Percentiles rank a stretch among this genome's conserved stretches.
These are phyloP conservation scores for Helicorthomorpha holstii DNA, from an alignment of 1,140 invertebrate species.

Conservation along the genomic window DNA sequence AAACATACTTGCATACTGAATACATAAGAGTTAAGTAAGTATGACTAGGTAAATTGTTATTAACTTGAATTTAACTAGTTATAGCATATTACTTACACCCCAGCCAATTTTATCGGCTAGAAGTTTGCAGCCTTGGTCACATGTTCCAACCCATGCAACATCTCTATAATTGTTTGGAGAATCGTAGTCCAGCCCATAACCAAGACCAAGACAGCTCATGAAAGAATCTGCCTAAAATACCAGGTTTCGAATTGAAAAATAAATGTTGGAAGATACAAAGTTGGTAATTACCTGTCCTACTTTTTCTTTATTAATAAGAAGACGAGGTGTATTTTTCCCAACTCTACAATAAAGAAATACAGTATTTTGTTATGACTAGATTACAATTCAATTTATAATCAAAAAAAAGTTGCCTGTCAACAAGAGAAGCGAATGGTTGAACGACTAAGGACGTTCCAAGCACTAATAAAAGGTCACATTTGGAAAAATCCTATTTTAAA, in stretches of 20 bases:
- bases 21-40: too few relatives aligned
- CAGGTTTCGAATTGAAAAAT: not conserved
- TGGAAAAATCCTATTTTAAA: conserved; percentile 48
- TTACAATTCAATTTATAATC: not conserved
- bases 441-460: conserved; percentile 90
- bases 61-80: not conserved
- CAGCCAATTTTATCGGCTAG: conserved; percentile 70
- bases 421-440: conserved; percentile 83
- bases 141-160: conserved; percentile 70
- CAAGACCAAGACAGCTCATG: conserved; percentile 5
- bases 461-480: conserved; percentile 83
- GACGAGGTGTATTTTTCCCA: conserved; percentile 45
- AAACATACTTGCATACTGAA: too few relatives aligned
- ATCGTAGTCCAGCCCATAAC: conserved; percentile 21
- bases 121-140: conserved; percentile 63
- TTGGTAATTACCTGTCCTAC: conserved; percentile 36
- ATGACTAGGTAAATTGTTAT: too few relatives aligned
- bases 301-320: conserved; percentile 70
- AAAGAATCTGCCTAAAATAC: not conserved
- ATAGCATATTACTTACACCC: conserved; percentile 27
- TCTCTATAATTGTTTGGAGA: conserved; percentile 46
- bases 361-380: not conserved
- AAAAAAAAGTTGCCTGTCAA: conserved; percentile 42
- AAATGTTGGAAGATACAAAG: not conserved
- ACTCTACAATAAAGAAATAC: conserved; percentile 34